Percentiles rank a stretch among this genome's conserved stretches.
Conservation (phyloP, 2,797 vertebrate genomes). For the Leuciscus waleckii region DNA sequence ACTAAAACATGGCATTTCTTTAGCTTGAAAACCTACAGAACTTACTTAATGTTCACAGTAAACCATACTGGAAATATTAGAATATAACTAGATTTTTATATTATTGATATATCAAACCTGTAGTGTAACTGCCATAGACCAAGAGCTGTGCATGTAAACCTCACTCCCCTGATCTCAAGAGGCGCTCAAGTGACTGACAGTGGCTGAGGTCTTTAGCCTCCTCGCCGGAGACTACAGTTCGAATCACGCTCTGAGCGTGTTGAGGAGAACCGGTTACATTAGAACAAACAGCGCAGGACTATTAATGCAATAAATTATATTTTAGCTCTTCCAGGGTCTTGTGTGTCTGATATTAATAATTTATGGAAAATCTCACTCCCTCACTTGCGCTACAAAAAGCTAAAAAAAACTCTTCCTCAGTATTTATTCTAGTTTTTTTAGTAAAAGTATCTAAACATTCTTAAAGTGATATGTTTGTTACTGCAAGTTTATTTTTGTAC, state of each 20-base stretch:
- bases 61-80: background rate
- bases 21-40: background rate
- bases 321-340: background rate
- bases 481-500: background rate
- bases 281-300: background rate
- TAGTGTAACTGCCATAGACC: too few relatives aligned
- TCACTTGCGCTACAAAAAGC: background rate
- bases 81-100: background rate
- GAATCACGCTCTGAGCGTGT: too few relatives aligned
- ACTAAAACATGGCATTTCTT: background rate
- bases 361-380: background rate
- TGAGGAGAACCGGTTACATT: too few relatives aligned
- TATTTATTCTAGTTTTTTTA: background rate
- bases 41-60: background rate
- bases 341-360: background rate
- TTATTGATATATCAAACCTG: constrained; percentile 14
- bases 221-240: too few relatives aligned
- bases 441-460: background rate
- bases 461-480: background rate
- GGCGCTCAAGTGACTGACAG: too few relatives aligned
- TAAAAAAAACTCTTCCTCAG: background rate
- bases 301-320: background rate
- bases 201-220: too few relatives aligned
- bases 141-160: too few relatives aligned
- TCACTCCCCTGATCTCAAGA: too few relatives aligned